phyloP scores from a whole-genome alignment of 2,888 invertebrate species.

The Parnassius apollo region DNA sequence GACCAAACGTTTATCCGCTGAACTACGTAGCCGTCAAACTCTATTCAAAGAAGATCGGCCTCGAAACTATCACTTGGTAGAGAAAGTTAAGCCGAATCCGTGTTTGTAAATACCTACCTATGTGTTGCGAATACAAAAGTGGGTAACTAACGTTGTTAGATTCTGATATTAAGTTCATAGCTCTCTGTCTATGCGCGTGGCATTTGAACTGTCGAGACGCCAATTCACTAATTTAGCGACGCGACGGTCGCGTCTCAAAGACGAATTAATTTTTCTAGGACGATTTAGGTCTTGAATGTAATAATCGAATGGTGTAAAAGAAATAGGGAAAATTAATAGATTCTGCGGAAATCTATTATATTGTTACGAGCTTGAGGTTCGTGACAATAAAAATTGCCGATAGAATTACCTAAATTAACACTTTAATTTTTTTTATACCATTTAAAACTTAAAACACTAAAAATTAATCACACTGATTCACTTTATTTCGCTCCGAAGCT shows the following conservation, averaged over 20 bases:
- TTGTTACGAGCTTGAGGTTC: too few species aligned
- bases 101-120: neutral
- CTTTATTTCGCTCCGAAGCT: too few species aligned
- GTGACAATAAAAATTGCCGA: too few species aligned
- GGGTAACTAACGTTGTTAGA: neutral
- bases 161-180: conserved; percentile 1
- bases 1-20: too few species aligned
- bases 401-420: too few species aligned
- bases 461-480: too few species aligned
- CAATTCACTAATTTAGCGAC: conserved; percentile 9
- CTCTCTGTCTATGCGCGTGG: neutral
- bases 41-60: too few species aligned
- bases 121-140: conserved; percentile 6
- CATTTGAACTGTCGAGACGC: neutral
- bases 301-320: conserved; percentile 7
- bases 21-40: too few species aligned
- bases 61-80: neutral
- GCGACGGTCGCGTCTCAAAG: conserved; percentile 8
- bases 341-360: too few species aligned
- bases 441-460: too few species aligned
- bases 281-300: neutral
- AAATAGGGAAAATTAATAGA: too few species aligned
- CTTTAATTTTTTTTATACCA: too few species aligned
- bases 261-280: conserved; percentile 21
- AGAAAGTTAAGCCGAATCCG: conserved; percentile 16